Evolutionary conservation across 2,113 vertebrate genomes (phyloP).

Genomic region (Xiphias gladius): DNA sequence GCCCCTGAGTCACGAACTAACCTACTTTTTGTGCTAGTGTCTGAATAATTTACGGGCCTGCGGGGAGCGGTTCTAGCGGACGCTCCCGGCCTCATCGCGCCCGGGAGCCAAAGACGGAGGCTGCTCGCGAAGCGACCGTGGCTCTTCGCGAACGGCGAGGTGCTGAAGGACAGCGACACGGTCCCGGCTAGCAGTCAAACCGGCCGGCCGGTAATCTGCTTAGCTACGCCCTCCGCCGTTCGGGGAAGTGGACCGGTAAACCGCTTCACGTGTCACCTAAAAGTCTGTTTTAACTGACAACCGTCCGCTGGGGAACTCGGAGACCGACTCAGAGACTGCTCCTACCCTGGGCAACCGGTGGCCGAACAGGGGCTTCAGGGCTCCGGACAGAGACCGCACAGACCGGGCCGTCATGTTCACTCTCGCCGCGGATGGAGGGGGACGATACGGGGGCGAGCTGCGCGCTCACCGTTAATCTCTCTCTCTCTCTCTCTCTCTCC

Average conservation of each 20-base stretch:
- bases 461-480: conserved; percentile 35
- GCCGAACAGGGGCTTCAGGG: conserved; percentile 48
- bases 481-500: neutral
- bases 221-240: neutral
- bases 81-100: neutral
- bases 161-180: conserved; percentile 63
- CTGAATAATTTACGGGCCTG: conserved; percentile 26
- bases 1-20: neutral
- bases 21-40: neutral
- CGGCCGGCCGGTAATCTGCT: conserved; percentile 43
- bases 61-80: neutral
- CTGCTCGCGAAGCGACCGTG: neutral
- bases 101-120: too few relatives aligned
- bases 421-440: conserved; percentile 4
- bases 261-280: neutral
- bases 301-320: neutral
- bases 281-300: too few relatives aligned
- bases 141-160: neutral
- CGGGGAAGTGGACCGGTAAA: neutral
- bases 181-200: conserved; percentile 9
- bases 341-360: conserved; percentile 48
- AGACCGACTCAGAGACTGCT: conserved; percentile 14
- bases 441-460: conserved; percentile 45
- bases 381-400: conserved; percentile 53
- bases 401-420: conserved; percentile 63